Conservation (phyloP, 1,140 invertebrate species). For the Anthonomus grandis region DNA sequence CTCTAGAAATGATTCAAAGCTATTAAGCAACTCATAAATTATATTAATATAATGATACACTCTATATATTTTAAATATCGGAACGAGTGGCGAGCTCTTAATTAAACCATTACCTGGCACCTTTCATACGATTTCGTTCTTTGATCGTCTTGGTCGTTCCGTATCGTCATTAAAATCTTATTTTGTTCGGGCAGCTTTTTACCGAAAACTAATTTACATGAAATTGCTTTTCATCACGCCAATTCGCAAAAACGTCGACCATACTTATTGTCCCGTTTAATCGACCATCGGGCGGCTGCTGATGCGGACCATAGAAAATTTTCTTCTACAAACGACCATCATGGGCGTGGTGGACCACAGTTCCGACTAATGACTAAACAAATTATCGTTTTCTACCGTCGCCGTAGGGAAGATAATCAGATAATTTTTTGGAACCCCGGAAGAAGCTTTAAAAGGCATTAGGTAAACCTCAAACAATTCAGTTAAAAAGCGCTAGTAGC, state of each 20-base stretch:
- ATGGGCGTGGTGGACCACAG: not conserved
- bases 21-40: too few species aligned
- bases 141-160: not conserved
- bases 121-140: too few species aligned
- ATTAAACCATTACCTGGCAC: constrained; percentile 16
- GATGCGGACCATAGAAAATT: constrained; percentile 13
- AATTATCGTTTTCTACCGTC: not conserved
- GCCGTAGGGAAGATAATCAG: too few species aligned
- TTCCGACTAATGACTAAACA: constrained; percentile 3
- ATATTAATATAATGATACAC: not conserved
- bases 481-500: too few species aligned
- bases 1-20: not conserved
- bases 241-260: constrained; percentile 19
- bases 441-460: too few species aligned
- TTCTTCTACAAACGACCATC: constrained; percentile 5
- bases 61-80: not conserved
- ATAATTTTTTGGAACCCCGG: too few species aligned
- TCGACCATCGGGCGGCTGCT: constrained; percentile 9
- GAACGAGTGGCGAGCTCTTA: not conserved
- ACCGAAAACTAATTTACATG: constrained; percentile 17
- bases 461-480: too few species aligned
- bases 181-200: constrained; percentile 11
- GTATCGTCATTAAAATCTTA: constrained; percentile 2
- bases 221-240: constrained; percentile 20
- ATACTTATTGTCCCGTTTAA: constrained; percentile 12